phyloP scores from a whole-genome alignment of 2,888 invertebrate genomes.

The Drosophila cyrtoloma region DNA sequence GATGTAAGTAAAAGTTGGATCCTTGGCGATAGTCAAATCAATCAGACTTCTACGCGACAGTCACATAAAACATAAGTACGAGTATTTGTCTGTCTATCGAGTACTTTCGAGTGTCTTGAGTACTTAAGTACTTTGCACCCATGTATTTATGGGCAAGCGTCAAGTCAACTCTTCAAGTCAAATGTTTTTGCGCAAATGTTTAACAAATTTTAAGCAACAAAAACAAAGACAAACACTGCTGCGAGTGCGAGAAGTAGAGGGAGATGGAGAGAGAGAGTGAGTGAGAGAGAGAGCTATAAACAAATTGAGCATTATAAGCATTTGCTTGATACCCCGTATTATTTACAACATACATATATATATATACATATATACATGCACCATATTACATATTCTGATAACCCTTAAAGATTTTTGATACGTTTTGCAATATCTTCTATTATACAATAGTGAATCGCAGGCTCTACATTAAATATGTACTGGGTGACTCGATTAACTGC shows the following conservation, averaged over 20 bases:
- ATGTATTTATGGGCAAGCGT: slow-evolving; percentile 25
- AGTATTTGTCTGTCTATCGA: background rate
- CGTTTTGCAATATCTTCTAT: background rate
- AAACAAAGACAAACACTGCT: slow-evolving; percentile 30
- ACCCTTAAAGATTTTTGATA: background rate
- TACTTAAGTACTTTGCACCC: slow-evolving; percentile 18
- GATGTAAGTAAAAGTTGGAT: slow-evolving; percentile 2
- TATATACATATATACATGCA: no score
- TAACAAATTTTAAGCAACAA: slow-evolving; percentile 57
- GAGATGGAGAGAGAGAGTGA: background rate
- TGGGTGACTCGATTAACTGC: background rate
- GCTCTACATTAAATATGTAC: background rate
- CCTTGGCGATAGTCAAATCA: background rate
- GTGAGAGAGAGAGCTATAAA: background rate
- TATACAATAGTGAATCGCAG: background rate
- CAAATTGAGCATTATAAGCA: background rate
- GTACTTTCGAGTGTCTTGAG: slow-evolving; percentile 13
- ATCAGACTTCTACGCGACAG: background rate
- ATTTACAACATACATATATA: background rate
- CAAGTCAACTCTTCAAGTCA: slow-evolving; percentile 31
- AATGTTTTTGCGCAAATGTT: slow-evolving; percentile 55
- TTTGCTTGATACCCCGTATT: slow-evolving; percentile 2
- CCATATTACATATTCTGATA: background rate
- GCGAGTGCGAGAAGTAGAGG: slow-evolving; percentile 5
- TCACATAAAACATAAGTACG: background rate